These are phyloP conservation scores for Trachemys scripta DNA, from an alignment of 2,113 vertebrate species.

Conservation along the genomic window DNA sequence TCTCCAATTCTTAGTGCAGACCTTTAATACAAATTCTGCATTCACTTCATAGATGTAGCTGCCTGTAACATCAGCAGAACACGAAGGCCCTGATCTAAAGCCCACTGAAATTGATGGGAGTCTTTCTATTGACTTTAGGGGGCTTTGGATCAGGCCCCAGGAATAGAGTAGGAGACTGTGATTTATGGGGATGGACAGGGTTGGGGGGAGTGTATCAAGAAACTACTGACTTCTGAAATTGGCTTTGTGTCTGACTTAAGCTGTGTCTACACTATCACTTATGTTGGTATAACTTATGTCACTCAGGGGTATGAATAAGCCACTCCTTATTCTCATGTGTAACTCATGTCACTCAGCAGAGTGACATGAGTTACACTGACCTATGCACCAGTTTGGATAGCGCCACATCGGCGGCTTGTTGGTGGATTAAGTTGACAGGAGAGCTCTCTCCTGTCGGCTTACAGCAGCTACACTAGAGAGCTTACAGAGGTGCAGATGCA, in stretches of 20 bases:
- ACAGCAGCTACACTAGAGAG: background rate
- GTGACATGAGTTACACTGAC: background rate
- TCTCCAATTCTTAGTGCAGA: background rate
- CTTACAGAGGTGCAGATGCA: background rate
- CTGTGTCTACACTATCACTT: background rate
- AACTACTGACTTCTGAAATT: background rate
- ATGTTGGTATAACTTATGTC: background rate
- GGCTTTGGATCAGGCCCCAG: background rate
- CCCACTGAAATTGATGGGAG: background rate
- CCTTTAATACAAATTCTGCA: background rate
- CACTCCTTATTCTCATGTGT: background rate
- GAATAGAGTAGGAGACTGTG: background rate
- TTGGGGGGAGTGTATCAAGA: background rate
- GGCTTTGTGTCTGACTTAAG: background rate
- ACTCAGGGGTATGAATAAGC: background rate
- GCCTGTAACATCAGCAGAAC: background rate
- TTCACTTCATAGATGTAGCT: background rate
- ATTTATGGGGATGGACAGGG: background rate
- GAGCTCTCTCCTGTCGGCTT: background rate
- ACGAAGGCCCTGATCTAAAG: background rate
- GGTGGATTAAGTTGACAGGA: background rate
- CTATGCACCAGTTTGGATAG: background rate
- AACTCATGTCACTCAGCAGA: background rate
- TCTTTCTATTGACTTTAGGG: background rate
- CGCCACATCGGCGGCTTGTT: background rate